phyloP scores from a whole-genome alignment of 2,888 invertebrate genomes.

The Zaprionus obscuricornis region DNA sequence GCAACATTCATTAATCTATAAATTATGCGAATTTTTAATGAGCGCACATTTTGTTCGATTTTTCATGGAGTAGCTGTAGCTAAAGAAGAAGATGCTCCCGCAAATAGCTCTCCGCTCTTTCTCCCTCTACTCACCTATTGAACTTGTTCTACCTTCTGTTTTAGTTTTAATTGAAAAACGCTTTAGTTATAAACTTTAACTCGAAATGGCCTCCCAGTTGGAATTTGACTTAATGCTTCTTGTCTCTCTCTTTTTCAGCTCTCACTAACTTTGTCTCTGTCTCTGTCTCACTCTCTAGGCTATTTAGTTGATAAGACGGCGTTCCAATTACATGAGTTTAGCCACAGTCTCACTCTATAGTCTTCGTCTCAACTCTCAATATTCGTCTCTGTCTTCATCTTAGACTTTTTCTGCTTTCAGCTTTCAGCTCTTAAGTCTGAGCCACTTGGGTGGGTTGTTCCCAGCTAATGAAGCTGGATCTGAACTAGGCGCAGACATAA shows the following conservation, averaged over 20 bases:
- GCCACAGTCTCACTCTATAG: too few species aligned
- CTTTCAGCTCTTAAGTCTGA: background rate
- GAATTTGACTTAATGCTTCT: conserved; percentile 26
- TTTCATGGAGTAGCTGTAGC: conserved; percentile 48
- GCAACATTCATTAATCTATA: conserved; percentile 77
- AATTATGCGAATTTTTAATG: conserved; percentile 80
- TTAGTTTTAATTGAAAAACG: conserved; percentile 75
- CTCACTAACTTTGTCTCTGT: conserved; percentile 8
- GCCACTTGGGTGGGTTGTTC: conserved; percentile 75
- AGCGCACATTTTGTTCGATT: conserved; percentile 78
- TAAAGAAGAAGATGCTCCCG: conserved; percentile 6
- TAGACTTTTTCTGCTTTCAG: too few species aligned
- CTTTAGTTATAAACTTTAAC: conserved; percentile 70
- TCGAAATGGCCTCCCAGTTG: conserved; percentile 54
- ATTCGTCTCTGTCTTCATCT: too few species aligned
- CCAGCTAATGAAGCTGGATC: conserved; percentile 66
- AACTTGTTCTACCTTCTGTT: conserved; percentile 71
- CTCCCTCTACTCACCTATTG: conserved; percentile 18
- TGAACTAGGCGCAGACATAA: background rate
- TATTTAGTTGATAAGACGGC: conserved; percentile 68
- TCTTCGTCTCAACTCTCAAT: too few species aligned
- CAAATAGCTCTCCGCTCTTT: background rate
- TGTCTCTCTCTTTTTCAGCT: background rate
- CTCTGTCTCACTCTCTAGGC: conserved; percentile 41
- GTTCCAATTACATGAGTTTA: conserved; percentile 74